Percentiles rank a stretch among this genome's conserved stretches.
phyloP scores from a whole-genome alignment of 1,140 invertebrate genomes.

The Eurytemora carolleeae region DNA sequence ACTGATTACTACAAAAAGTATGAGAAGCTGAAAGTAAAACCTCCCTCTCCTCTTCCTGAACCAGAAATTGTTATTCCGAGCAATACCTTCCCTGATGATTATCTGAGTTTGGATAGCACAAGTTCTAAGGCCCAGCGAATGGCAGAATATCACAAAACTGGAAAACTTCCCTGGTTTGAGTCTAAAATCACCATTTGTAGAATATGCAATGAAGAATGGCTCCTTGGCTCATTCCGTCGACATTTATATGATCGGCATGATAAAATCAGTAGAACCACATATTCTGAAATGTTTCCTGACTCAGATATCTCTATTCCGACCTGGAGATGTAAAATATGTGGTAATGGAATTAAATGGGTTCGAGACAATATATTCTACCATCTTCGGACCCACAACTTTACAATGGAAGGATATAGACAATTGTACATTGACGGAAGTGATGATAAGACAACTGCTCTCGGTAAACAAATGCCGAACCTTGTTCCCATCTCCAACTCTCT shows the following conservation, averaged over 20 bases:
- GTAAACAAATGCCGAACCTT: background rate
- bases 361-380: background rate
- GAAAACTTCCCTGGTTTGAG: background rate
- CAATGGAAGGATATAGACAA: background rate
- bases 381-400: background rate
- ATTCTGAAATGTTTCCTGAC: background rate
- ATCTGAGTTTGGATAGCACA: too few relatives aligned
- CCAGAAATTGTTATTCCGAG: too few relatives aligned
- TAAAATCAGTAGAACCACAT: background rate
- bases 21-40: background rate
- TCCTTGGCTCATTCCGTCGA: background rate
- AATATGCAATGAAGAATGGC: background rate
- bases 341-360: background rate
- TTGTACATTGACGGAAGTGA: background rate
- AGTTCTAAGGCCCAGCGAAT: too few relatives aligned
- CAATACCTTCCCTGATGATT: too few relatives aligned
- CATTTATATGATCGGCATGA: background rate
- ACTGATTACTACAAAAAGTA: background rate
- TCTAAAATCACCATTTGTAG: background rate
- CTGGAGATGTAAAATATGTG: background rate
- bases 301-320: background rate
- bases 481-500: background rate
- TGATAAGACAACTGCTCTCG: background rate
- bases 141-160: background rate
- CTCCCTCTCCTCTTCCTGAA: too few relatives aligned